Conservation (phyloP, 2,888 invertebrate genomes). For the Mimas tiliae region DNA sequence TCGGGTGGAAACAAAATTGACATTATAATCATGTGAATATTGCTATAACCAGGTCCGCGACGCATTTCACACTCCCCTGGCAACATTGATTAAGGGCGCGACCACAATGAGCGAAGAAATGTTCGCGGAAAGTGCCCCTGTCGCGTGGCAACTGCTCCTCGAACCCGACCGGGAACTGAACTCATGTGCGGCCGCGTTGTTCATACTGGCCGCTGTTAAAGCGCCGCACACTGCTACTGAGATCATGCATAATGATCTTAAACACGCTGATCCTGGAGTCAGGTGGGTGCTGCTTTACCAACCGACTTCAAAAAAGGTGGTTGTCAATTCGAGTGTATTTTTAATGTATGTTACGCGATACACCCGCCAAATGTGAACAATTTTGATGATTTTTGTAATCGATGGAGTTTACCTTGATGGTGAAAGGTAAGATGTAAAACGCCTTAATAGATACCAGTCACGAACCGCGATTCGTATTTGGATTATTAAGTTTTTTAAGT, state of each 20-base stretch:
- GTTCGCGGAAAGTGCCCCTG: slow-evolving; percentile 94
- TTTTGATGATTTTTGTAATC: no score
- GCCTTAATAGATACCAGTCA: no score
- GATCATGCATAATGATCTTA: slow-evolving; percentile 94
- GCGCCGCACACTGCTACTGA: slow-evolving; percentile 95
- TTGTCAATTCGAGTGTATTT: no score
- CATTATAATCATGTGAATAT: no score
- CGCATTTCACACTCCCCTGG: slow-evolving; percentile 95
- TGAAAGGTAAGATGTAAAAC: no score
- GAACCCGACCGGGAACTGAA: slow-evolving; percentile 96
- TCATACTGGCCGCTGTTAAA: slow-evolving; percentile 96
- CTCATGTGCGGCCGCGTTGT: slow-evolving; percentile 93
- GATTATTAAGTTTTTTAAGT: no score
- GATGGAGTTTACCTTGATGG: no score
- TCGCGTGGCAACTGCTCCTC: slow-evolving; percentile 97
- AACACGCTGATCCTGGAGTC: slow-evolving; percentile 92
- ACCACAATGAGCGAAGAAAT: slow-evolving; percentile 94
- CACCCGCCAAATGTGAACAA: no score
- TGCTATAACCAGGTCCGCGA: slow-evolving; percentile 87
- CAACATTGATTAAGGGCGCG: slow-evolving; percentile 94
- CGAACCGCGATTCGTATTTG: no score
- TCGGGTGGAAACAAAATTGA: no score
- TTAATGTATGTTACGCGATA: no score
- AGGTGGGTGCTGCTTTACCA: slow-evolving; percentile 82
- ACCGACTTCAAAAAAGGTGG: no score